A percentile compares a stretch with the other conserved stretches of the same genome.
phyloP scores from a whole-genome alignment of 1,140 invertebrate genomes.

The Leptinotarsa texana region DNA sequence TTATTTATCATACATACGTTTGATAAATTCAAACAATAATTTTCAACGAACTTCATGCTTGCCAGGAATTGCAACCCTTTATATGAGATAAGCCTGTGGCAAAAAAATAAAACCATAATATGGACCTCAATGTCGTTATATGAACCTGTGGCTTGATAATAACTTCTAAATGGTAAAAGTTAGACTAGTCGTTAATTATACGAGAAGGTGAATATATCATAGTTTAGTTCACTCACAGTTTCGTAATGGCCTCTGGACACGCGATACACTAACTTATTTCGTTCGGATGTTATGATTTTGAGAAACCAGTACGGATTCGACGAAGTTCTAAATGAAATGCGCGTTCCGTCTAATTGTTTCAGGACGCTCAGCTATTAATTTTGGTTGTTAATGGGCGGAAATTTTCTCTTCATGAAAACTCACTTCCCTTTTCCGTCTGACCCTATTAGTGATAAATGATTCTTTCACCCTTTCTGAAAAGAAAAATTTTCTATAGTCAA shows the following conservation, averaged over 20 bases:
- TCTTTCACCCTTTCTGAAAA: not conserved
- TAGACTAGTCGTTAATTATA: conserved; percentile 2
- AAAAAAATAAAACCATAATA: no score
- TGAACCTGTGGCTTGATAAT: not conserved
- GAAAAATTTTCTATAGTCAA: no score
- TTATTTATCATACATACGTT: no score
- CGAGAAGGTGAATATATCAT: conserved; percentile 1
- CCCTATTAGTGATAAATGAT: conserved; percentile 2
- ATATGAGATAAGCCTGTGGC: no score
- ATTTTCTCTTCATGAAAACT: conserved; percentile 3
- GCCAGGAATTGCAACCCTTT: no score
- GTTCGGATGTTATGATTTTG: conserved; percentile 3
- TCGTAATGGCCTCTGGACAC: not conserved
- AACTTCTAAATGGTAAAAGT: not conserved
- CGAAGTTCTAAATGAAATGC: conserved; percentile 1
- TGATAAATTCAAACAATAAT: no score
- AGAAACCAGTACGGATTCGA: not conserved
- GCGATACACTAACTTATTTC: not conserved
- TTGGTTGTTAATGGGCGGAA: conserved; percentile 5
- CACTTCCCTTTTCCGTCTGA: not conserved
- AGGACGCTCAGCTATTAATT: conserved; percentile 2
- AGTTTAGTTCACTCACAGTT: conserved; percentile 6
- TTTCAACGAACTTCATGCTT: no score
- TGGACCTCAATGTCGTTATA: not conserved
- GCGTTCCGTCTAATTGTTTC: conserved; percentile 2